Evolutionary conservation across 2,888 invertebrate genomes (phyloP), one percentile per base, ranked within the genome.

Genomic region (Noctua fimbriata): DNA sequence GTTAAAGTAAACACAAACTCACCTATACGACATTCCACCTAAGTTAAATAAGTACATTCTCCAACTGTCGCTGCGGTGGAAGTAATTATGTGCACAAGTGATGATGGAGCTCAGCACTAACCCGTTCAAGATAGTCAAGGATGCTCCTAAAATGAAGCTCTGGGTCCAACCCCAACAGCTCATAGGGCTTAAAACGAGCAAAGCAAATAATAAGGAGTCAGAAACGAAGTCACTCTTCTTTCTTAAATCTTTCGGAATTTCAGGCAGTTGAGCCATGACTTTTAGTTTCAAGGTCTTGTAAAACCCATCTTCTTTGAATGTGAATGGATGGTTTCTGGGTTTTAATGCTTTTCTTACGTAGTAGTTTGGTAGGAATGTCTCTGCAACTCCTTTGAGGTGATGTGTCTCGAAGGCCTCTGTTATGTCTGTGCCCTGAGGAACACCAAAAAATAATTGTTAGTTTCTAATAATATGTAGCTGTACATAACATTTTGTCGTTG

Each of bases 31-130:
- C 94, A 98, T 93, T 81, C 98, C 94, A 28, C 97, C 96, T 52
- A 99, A 93, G 89, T 98, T 98, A 87, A 98, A 98, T 73, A 98
- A 97, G 90, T 98, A 98, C 98, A 98, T 98, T 78, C 98, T 97
- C 97, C 98, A 98, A 91, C 97, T 98, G 90, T 99, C 98, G 55
- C 97, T 97, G 89, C 98, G 97, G 92, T 99, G 99, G 87, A 98
- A 98, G 91, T 98, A 99, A 92, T 98, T 99, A 92, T 99, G 99
- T 0, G 98, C 97, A 63, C 97, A 97, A 41, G 97, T 97, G 0
- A 97, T 93, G 0, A 97, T 94, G 93, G 92, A 91, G 79, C 94
- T 94, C 21, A 96, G 81, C 14, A 93, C 70, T 0, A 91, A 88
- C 21, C 94, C 93, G 74, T 92, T 93, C 1, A 93, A 21, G 0